phyloP scores from a whole-genome alignment of 2,888 invertebrate species.

The Dicranocentrus wangi region DNA sequence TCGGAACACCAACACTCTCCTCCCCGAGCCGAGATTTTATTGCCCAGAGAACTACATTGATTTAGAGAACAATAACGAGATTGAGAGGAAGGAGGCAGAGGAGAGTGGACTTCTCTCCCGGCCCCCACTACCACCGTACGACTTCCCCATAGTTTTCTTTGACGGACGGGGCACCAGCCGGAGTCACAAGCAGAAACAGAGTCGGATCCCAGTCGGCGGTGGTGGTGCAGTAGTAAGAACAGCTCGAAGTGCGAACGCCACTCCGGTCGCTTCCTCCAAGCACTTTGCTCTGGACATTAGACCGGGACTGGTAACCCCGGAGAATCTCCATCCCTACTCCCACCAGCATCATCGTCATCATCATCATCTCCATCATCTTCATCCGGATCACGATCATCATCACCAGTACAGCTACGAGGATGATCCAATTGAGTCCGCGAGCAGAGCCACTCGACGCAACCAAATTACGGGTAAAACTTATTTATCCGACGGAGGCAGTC shows the following conservation, averaged over 20 bases:
- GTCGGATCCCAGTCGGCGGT: constrained; percentile 52
- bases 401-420: constrained; percentile 24
- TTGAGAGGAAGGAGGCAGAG: constrained; percentile 63
- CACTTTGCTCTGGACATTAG: constrained; percentile 42
- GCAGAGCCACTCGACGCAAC: constrained; percentile 35
- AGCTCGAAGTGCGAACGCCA: constrained; percentile 61
- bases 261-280: constrained; percentile 55
- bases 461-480: constrained; percentile 65
- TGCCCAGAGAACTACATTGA: constrained; percentile 66
- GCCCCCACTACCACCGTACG: constrained; percentile 23
- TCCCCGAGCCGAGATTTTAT: constrained; percentile 50
- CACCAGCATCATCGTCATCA: constrained; percentile 22
- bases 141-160: constrained; percentile 63
- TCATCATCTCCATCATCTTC: neutral
- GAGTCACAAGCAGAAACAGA: constrained; percentile 59
- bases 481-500: constrained; percentile 65
- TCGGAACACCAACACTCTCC: constrained; percentile 72
- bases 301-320: neutral
- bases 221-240: constrained; percentile 47
- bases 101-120: constrained; percentile 10
- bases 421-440: constrained; percentile 51
- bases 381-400: constrained; percentile 3
- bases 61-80: constrained; percentile 62
- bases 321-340: constrained; percentile 37
- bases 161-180: constrained; percentile 48